Base-by-base conservation (phyloP, 2,888 invertebrate species). In the Camponotus fellah region DNA sequence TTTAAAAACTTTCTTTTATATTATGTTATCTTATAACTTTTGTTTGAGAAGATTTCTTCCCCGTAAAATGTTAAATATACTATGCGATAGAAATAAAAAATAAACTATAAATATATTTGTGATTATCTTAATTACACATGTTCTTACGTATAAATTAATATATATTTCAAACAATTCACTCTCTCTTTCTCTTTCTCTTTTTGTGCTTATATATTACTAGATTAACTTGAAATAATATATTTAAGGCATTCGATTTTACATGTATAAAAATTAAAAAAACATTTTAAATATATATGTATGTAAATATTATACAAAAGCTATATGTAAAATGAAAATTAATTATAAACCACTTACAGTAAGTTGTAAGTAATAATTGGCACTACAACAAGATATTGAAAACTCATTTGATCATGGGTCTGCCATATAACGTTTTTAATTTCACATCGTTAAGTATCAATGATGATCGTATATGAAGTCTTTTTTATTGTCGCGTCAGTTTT, bases 371-470 rank as follows among this genome's bases (percentile, higher is more conserved):
- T 40, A 49, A 26, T 37, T 76, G 10, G 21, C 21, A 64, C 14
- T 49, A 4, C 53, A 37, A 17, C 3, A 56, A 10, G 17, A 0
- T 26, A 46, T 46, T 21, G 43, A 43, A 58, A 58, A 14, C 9
- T 69, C 40, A 40, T 77, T 64, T 40, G 66, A 53, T 4, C 53
- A 40, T 8, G 10, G 17, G n/a, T 56, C 12, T 43, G 34, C 43
- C 56, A 58, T 69, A 69, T 43, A 58, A 6, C 3, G 34, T 6
- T 37, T 10, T 46, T 74, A 64, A 74, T 75, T 64, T 75, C 32
- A 62, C 32, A 40, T 80, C 74, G 80, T 69, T 81, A 81, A 81
- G 74, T 81, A 46, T 53, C 77, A 79, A 58, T 69, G 71, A 71
- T 34, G 34, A 14, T 37, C 26, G 6, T 69, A 58, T 12, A 12